Percentiles rank a stretch among this genome's conserved stretches.
phyloP scores from a whole-genome alignment of 1,140 invertebrate genomes.

The Anastatus disparis region DNA sequence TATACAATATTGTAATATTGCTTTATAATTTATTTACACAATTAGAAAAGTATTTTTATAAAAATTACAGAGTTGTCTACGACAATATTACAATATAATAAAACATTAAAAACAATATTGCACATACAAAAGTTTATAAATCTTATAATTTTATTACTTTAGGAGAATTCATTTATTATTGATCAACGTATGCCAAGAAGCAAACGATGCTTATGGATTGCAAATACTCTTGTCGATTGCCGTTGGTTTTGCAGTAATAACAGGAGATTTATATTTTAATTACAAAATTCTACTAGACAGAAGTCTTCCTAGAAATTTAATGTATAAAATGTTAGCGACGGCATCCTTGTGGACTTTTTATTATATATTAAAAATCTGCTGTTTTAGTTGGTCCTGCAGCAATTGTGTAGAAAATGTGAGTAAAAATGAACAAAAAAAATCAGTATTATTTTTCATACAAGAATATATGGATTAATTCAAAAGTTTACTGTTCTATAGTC shows the following conservation, averaged over 20 bases:
- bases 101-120: no score
- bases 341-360: constrained; percentile 13
- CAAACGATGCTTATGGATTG: constrained; percentile 44
- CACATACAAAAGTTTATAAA: no score
- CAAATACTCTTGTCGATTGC: constrained; percentile 44
- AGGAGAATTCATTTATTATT: constrained; percentile 49
- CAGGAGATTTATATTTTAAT: constrained; percentile 34
- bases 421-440: background rate
- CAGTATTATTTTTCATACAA: no score
- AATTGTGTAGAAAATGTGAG: constrained; percentile 39
- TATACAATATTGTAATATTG: no score
- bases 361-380: constrained; percentile 30
- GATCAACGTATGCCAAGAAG: constrained; percentile 32
- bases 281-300: constrained; percentile 31
- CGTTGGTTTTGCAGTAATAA: constrained; percentile 39
- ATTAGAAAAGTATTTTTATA: no score
- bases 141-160: no score
- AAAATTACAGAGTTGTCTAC: no score
- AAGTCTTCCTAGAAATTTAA: background rate
- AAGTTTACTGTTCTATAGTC: no score
- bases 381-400: constrained; percentile 40
- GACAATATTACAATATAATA: no score
- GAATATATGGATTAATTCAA: no score
- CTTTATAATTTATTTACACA: no score
- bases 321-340: background rate